These are phyloP conservation scores for Prinia subflava DNA, from an alignment of 2,113 vertebrate species.

Conservation along the genomic window DNA sequence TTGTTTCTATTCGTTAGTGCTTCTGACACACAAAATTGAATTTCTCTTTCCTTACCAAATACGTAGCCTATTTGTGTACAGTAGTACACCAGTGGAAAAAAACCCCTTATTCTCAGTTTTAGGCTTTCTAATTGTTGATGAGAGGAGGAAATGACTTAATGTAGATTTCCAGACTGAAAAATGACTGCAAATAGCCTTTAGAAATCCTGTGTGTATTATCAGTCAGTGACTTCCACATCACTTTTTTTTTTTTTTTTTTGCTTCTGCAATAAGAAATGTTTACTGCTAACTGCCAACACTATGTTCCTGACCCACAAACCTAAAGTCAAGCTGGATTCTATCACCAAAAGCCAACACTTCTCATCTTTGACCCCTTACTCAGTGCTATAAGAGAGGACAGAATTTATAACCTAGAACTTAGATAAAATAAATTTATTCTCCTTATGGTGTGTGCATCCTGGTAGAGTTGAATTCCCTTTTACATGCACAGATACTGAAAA, in stretches of 20 bases:
- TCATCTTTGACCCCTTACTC: not conserved
- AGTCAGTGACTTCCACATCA: not conserved
- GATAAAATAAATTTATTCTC: constrained; percentile 1
- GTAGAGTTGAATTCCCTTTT: not conserved
- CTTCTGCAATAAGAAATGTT: not conserved
- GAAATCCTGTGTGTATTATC: not conserved
- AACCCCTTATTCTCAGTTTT: not conserved
- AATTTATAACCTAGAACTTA: not conserved
- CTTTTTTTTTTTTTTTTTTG: not conserved
- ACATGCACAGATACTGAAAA: not conserved
- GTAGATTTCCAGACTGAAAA: constrained; percentile 14
- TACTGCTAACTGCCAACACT: not conserved
- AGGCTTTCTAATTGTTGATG: not conserved
- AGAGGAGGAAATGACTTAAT: not conserved
- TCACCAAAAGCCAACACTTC: not conserved
- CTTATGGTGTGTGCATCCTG: not conserved
- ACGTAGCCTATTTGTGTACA: not conserved
- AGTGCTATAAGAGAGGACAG: not conserved
- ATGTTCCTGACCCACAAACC: not conserved
- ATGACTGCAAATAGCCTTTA: not conserved
- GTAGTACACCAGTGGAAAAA: not conserved
- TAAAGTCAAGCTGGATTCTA: not conserved
- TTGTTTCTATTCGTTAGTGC: not conserved
- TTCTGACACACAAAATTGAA: not conserved
- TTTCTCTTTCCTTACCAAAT: not conserved